Base-by-base conservation (phyloP, 2,888 invertebrate species). In the Dynastes hyllus region DNA sequence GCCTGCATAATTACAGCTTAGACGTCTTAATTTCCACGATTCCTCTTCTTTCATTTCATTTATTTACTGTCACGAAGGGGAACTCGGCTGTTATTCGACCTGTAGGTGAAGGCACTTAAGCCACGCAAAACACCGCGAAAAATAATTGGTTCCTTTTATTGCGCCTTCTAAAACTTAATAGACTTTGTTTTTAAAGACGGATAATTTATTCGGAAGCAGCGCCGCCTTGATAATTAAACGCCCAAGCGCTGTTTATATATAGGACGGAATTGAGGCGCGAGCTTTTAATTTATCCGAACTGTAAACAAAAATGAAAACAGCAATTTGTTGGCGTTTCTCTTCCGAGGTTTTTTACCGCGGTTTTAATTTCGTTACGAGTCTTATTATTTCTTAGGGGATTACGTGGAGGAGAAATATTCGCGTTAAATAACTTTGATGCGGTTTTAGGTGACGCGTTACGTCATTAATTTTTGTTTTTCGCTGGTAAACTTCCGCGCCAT, bases 121-220 rank as follows among this genome's bases (percentile, higher is more conserved):
- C 32, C 32, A 4, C 32, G 29, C 63, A 27, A 58, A 58, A 58
- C 32, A 63, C 13, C 73, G 11, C n/a, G 11, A 58, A 27, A 73
- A 58, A 73, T 58, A 61, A 73, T 58, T 61, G 58, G 40, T 37
- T 37, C 13, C 58, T 40, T 67, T 73, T 73, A 73, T 73, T 73
- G 55, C 58, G 58, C 58, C 58, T 40, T 22, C 40, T 73, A 58
- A 73, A 58, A 45, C 73, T 58, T 73, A 73, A 73, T 73, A 73
- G 58, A 58, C 58, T 73, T 58, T 73, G 73, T 73, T 73, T 58
- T 58, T 73, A 73, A 73, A 40, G 37, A 22, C 45, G 32, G 16
- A 73, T 73, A 73, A 73, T 73, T 73, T 73, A 73, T 73, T 73
- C 37, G 32, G 58, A 55, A 58, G 51, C 50, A 32, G 67, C 67